Base-by-base conservation (phyloP, 2,113 vertebrate genomes). In the Galbula dea region DNA sequence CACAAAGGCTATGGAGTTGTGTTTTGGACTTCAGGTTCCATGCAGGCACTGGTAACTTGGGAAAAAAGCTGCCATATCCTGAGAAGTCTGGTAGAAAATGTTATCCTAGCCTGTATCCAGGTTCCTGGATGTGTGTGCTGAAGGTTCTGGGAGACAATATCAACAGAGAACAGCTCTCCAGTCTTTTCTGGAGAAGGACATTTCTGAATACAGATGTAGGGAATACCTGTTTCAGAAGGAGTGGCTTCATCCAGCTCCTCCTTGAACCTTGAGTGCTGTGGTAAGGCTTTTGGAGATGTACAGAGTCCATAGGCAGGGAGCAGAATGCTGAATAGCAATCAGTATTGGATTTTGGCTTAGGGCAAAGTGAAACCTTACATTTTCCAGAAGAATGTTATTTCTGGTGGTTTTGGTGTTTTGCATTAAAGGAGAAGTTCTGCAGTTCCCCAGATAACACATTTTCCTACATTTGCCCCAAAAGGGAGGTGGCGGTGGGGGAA, bases 321-420 rank as follows among this genome's bases (percentile, higher is more conserved):
- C 51, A 81, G 85, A 93, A 69, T 67, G 78, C 76, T 89, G 81
- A 96, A 73, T 59, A 95, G 72, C 27, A 57, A 89, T 91, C 84
- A 79, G 69, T 80, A 85, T 88, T 82, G 52, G 73, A 23, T 89
- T 94, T 85, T 94, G 75, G 93, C 85, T 94, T 85, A 52, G 72
- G 82, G 48, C 22, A 83, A 87, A 74, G 51, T 81, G 77, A 77
- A 87, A 94, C 61, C 87, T 80, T 92, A 46, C 7, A 59, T 91
- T 96, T 94, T 91, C 91, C 93, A 95, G 65, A 21, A 83, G 78
- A 91, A 63, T 62, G 55, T 90, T 94, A 78, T 94, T 96, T 87
- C 78, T 94, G 93, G 89, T 96, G 94, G 78, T 89, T 96, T 94
- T 89, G 89, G 89, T 94, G 79, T 91, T 94, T 91, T 86, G 52